A percentile compares a stretch with the other conserved stretches of the same genome.
Evolutionary conservation across 2,888 invertebrate species (phyloP).

Genomic region (Dicranocentrus wangi): DNA sequence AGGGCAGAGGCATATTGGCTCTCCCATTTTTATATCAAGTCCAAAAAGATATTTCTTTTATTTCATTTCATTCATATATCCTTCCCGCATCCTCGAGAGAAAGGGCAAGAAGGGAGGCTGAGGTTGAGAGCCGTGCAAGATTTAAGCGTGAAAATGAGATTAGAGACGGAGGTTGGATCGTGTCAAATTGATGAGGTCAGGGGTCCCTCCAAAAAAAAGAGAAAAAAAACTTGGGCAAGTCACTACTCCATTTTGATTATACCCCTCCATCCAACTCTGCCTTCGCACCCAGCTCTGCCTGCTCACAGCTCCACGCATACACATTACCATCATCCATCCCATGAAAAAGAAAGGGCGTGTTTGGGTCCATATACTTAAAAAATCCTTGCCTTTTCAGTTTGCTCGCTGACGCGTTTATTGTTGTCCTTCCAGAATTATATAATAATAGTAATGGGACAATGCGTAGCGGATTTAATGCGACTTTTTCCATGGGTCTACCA

Average conservation of each 20-base stretch:
- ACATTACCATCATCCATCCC: neutral
- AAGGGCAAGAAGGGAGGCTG: slow-evolving; percentile 54
- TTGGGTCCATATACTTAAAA: slow-evolving; percentile 8
- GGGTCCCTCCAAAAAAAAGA: slow-evolving; percentile 44
- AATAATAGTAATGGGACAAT: slow-evolving; percentile 25
- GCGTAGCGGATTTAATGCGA: slow-evolving; percentile 32
- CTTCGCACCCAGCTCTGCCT: too few relatives aligned
- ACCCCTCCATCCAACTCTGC: neutral
- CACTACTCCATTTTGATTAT: too few relatives aligned
- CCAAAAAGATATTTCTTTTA: slow-evolving; percentile 16
- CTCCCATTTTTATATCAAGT: too few relatives aligned
- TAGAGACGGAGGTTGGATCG: slow-evolving; percentile 66
- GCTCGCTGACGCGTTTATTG: slow-evolving; percentile 25
- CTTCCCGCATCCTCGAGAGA: too few relatives aligned
- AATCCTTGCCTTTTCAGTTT: slow-evolving; percentile 14
- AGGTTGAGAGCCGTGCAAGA: slow-evolving; percentile 31
- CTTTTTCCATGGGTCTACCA: too few relatives aligned
- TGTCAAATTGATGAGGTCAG: slow-evolving; percentile 72
- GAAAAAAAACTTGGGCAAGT: slow-evolving; percentile 42
- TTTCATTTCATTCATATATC: too few relatives aligned
- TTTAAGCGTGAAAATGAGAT: slow-evolving; percentile 69
- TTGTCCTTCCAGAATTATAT: slow-evolving; percentile 30
- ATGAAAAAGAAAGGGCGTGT: slow-evolving; percentile 52
- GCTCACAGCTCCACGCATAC: neutral
- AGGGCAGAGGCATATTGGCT: too few relatives aligned